phyloP scores from a whole-genome alignment of 2,888 invertebrate genomes.

The Spilarctia lutea region DNA sequence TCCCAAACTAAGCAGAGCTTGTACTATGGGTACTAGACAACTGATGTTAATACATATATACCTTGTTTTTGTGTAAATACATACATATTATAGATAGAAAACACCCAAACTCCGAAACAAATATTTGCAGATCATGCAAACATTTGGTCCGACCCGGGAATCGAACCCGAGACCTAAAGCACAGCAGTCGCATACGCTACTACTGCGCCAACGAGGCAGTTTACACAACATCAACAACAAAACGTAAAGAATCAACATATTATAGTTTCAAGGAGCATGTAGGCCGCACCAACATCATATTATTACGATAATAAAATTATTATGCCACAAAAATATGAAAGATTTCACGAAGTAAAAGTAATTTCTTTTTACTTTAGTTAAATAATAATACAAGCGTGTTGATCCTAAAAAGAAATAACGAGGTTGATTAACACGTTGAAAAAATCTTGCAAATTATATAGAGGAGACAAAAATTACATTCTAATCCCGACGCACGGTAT shows the following conservation, averaged over 20 bases:
- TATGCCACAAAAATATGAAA: conserved; percentile 2
- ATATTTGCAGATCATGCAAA: too few relatives aligned
- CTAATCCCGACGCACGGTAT: neutral
- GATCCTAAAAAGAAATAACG: conserved; percentile 13
- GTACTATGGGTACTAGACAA: too few relatives aligned
- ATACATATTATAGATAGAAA: too few relatives aligned
- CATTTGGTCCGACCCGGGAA: too few relatives aligned
- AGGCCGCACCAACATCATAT: neutral
- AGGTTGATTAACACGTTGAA: conserved; percentile 13
- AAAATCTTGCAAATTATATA: neutral
- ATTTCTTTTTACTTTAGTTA: conserved; percentile 6
- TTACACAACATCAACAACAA: neutral
- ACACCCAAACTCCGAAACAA: too few relatives aligned
- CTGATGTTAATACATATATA: too few relatives aligned
- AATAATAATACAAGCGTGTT: conserved; percentile 1
- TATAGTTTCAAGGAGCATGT: neutral
- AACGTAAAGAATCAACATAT: neutral
- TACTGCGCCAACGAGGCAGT: too few relatives aligned
- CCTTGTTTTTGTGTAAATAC: too few relatives aligned
- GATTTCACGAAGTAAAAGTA: neutral
- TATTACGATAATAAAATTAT: neutral
- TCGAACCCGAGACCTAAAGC: too few relatives aligned
- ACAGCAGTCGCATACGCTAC: too few relatives aligned
- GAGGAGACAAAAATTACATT: neutral
- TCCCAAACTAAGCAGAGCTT: too few relatives aligned